phyloP scores from a whole-genome alignment of 1,140 invertebrate genomes.

The Bicyclus anynana region DNA sequence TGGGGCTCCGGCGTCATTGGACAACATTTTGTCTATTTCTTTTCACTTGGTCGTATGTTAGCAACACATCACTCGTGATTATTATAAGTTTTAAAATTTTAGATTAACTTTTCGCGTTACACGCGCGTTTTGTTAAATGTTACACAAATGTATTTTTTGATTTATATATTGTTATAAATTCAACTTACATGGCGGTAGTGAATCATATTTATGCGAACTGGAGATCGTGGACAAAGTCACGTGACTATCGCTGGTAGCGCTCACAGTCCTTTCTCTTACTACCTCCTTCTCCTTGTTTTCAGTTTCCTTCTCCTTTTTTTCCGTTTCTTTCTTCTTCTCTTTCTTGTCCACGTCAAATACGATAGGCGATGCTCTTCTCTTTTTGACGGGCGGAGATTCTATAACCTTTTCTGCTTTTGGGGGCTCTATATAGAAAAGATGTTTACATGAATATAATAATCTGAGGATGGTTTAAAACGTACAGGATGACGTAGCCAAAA shows the following conservation, averaged over 20 bases:
- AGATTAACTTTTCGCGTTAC: too few relatives aligned
- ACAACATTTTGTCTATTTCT: too few relatives aligned
- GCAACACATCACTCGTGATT: too few relatives aligned
- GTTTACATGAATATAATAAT: too few relatives aligned
- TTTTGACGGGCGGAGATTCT: conserved; percentile 42
- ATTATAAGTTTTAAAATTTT: too few relatives aligned
- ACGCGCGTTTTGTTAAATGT: too few relatives aligned
- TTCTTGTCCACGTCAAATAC: conserved; percentile 71
- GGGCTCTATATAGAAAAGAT: neutral
- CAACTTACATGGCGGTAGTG: conserved; percentile 69
- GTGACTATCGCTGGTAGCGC: conserved; percentile 62
- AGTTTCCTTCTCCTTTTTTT: conserved; percentile 44
- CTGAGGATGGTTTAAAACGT: too few relatives aligned
- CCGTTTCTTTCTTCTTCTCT: conserved; percentile 50
- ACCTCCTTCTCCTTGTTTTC: conserved; percentile 47
- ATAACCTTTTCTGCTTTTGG: conserved; percentile 7
- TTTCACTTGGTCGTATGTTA: too few relatives aligned
- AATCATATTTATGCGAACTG: conserved; percentile 67
- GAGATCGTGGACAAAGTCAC: conserved; percentile 46
- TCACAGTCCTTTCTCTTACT: conserved; percentile 52
- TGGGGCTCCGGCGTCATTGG: too few relatives aligned
- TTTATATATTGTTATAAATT: neutral
- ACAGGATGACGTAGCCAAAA: too few relatives aligned
- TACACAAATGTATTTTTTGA: too few relatives aligned
- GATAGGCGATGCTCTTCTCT: conserved; percentile 74